A percentile compares a stretch with the other conserved stretches of the same genome.
These are phyloP conservation scores for Platorchestia sp. DNA, from an alignment of 1,140 invertebrate genomes.

Conservation along the genomic window DNA sequence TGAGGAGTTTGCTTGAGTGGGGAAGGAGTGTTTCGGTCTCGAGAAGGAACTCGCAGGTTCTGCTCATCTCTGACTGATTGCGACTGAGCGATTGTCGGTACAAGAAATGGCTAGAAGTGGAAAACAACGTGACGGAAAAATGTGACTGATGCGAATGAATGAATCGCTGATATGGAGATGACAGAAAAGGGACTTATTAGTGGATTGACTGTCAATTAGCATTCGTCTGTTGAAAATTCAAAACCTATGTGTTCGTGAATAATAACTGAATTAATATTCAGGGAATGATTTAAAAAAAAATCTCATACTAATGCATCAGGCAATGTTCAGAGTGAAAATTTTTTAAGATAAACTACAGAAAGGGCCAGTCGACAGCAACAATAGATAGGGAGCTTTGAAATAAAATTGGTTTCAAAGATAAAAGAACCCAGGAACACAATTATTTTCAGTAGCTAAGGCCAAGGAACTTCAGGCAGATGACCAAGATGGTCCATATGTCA, in stretches of 20 bases:
- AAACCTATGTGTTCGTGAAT: neutral
- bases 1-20: neutral
- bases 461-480: no score
- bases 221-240: neutral
- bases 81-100: neutral
- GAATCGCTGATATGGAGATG: neutral
- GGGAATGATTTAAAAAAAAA: no score
- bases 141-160: neutral
- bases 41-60: neutral
- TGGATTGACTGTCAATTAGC: neutral
- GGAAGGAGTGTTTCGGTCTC: neutral
- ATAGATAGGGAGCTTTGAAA: no score
- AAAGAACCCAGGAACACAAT: no score
- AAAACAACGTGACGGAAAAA: neutral
- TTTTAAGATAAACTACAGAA: no score
- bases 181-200: neutral
- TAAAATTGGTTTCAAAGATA: no score
- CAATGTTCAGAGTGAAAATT: no score
- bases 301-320: no score
- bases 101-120: neutral
- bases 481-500: no score
- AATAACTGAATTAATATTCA: neutral
- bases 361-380: no score
- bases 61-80: neutral
- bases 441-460: no score